phyloP scores from a whole-genome alignment of 2,797 vertebrate species.

The Sebastes matsubarae region DNA sequence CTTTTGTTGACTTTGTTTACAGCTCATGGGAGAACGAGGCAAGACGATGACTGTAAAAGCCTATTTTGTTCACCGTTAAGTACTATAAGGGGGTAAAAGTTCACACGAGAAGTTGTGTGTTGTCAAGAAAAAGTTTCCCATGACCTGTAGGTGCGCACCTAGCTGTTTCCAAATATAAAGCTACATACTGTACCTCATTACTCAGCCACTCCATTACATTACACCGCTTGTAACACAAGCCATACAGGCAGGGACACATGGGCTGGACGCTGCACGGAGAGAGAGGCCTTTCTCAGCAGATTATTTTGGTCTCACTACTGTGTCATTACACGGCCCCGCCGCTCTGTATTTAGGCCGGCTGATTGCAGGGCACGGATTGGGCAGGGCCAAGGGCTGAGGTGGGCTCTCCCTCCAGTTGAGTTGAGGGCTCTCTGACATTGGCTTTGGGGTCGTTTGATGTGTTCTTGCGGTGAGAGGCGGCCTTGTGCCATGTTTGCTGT shows the following conservation, averaged over 20 bases:
- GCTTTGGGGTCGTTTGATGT: conserved; percentile 49
- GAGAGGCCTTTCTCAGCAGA: conserved; percentile 75
- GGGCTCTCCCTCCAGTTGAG: conserved; percentile 52
- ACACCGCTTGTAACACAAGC: conserved; percentile 69
- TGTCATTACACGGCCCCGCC: conserved; percentile 78
- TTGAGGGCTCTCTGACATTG: conserved; percentile 41
- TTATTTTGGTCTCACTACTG: conserved; percentile 80
- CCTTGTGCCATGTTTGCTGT: conserved; percentile 23
- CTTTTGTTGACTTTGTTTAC: conserved; percentile 44
- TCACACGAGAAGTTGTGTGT: not conserved
- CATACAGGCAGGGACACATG: conserved; percentile 67
- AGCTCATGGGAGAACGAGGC: not conserved
- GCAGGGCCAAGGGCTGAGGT: conserved; percentile 60
- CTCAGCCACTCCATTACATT: conserved; percentile 55
- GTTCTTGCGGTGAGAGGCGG: conserved; percentile 44
- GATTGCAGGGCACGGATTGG: conserved; percentile 77
- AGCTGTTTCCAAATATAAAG: conserved; percentile 70
- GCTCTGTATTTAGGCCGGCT: conserved; percentile 81
- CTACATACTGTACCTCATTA: conserved; percentile 65
- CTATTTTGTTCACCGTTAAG: not conserved
- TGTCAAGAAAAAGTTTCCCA: not conserved
- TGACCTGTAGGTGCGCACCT: conserved; percentile 59
- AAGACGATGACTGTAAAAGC: not conserved
- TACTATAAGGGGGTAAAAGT: not conserved
- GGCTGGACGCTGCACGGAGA: conserved; percentile 50